Base-by-base conservation (phyloP, 2,113 vertebrate genomes). In the Phodopus roborovskii region DNA sequence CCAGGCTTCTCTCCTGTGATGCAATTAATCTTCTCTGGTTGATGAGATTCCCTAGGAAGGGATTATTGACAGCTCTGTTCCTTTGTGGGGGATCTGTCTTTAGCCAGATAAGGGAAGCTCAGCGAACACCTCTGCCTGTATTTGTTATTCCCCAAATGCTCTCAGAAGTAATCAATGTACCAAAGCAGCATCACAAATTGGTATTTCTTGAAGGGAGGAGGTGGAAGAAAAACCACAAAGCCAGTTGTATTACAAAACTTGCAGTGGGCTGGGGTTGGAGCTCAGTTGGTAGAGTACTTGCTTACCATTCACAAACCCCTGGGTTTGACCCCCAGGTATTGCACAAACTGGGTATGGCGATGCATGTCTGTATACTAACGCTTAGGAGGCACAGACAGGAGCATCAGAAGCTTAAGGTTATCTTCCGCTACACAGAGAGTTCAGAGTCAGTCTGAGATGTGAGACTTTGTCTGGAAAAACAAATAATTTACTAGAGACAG, bases 11-110 rank as follows among this genome's bases (percentile, higher is more conserved):
- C 68, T 90, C 58, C 70, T 42, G 45, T 53, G 87, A 28, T 66
- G 60, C 58, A 90, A 85, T 90, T 85, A 90, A 90, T 90, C 50
- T 84, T 85, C n/a, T 77, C 71, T 90, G 81, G 88, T 48, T 84
- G 79, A n/a, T 77, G 93, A 90, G 50, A 90, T 26, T 74, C 68
- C 42, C 66, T 62, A 28, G 42, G 58, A 94, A 50, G 56, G 45
- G 33, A 75, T 53, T 82, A 42, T 39, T 94, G 93, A 94, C 85
- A 94, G 70, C 58, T 74, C 28, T 42, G 36, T 53, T 90, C 87
- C 79, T 85, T 22, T 58, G 30, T n/a, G 68, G 2, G 7, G 42
- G 1, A 42, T 75, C 50, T 70, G 88, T 77, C 71, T 77, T 92
- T 56, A 42, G 82, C n/a, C 45, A 84, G 58, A 86, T 85, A 66